Conservation (phyloP, 2,888 invertebrate genomes). For the Leistus spinibarbis region DNA sequence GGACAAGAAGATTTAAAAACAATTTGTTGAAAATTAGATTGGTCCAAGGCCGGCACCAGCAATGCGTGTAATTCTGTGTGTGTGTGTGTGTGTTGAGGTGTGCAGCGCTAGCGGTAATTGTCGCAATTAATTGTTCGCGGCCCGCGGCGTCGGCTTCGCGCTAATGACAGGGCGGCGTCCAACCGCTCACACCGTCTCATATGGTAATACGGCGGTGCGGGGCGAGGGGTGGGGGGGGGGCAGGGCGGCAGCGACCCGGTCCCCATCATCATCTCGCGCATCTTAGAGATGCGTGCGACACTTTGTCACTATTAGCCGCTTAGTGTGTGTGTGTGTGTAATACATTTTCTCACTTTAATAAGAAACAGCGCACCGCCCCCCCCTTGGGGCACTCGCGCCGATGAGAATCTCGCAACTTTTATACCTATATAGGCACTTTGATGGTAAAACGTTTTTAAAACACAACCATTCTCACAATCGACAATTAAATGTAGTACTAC, state of each 20-base stretch:
- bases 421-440: not conserved
- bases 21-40: not conserved
- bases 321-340: not conserved
- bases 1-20: not conserved
- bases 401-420: not conserved
- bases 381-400: not conserved
- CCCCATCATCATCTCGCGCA: not conserved
- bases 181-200: constrained; percentile 46
- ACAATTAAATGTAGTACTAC: too few relatives aligned
- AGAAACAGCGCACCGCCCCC: not conserved
- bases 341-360: not conserved
- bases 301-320: constrained; percentile 14
- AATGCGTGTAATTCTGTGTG: not conserved
- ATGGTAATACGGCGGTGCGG: constrained; percentile 44
- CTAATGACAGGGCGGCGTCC: constrained; percentile 45
- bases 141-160: constrained; percentile 42
- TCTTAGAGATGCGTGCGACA: constrained; percentile 1
- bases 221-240: not conserved
- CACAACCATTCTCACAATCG: too few relatives aligned
- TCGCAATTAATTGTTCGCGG: constrained; percentile 45
- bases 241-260: not conserved
- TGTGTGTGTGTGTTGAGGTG: constrained; percentile 42
- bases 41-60: constrained; percentile 6
- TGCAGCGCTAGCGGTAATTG: constrained; percentile 47
- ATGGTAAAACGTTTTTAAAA: not conserved